Conservation (phyloP, 2,888 invertebrate species). For the Amphipyra tragopoginis region DNA sequence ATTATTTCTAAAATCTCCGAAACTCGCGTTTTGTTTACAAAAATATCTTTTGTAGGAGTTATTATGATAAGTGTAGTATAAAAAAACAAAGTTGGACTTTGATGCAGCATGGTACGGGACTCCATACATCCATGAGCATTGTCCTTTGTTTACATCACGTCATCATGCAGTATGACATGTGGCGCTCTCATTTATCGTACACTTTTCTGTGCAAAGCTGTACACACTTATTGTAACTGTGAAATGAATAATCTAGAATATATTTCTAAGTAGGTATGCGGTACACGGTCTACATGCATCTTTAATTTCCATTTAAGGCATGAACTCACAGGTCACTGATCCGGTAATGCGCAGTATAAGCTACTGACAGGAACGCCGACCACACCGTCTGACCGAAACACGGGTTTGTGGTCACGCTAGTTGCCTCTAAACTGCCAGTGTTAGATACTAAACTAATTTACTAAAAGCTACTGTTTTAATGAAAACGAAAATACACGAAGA, state of each 20-base stretch:
- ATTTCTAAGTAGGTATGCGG: background rate
- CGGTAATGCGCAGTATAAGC: conserved; percentile 14
- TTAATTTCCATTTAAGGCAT: conserved; percentile 8
- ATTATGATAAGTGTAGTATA: too few species aligned
- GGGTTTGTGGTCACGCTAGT: conserved; percentile 24
- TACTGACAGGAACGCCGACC: conserved; percentile 12
- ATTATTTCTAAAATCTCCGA: too few species aligned
- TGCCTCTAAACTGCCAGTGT: conserved; percentile 1
- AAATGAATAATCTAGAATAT: background rate
- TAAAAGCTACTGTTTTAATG: background rate
- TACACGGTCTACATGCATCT: background rate
- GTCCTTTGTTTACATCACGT: too few species aligned
- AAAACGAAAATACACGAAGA: background rate
- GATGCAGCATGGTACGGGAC: too few species aligned
- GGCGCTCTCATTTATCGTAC: too few species aligned
- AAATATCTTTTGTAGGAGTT: too few species aligned
- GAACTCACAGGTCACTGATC: conserved; percentile 29
- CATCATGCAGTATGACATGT: too few species aligned
- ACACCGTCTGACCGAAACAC: conserved; percentile 23
- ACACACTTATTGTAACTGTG: too few species aligned
- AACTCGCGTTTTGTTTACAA: too few species aligned
- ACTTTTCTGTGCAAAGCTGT: too few species aligned
- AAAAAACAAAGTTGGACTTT: too few species aligned
- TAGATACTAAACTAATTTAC: conserved; percentile 5
- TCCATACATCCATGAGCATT: too few species aligned